phyloP scores from a whole-genome alignment of 2,113 vertebrate species.

The Neotoma lepida region DNA sequence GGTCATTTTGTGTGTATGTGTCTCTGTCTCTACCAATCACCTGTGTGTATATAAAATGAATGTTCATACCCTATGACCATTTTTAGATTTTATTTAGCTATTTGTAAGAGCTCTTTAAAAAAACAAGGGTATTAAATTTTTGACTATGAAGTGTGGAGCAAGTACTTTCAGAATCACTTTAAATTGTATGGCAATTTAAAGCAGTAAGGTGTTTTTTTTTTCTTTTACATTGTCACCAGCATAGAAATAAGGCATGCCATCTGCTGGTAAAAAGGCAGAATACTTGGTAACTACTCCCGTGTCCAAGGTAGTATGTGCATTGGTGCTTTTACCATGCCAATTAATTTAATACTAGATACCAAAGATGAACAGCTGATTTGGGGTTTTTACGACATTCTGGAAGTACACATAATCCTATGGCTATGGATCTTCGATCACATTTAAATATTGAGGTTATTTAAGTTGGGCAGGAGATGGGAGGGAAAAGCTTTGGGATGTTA shows the following conservation, averaged over 20 bases:
- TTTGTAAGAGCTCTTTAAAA: conserved; percentile 58
- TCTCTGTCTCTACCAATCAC: background rate
- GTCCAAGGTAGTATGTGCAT: background rate
- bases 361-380: conserved; percentile 5
- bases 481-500: background rate
- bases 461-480: background rate
- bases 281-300: background rate
- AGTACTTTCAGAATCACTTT: conserved; percentile 28
- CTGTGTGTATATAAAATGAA: background rate
- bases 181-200: conserved; percentile 44
- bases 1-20: background rate
- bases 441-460: background rate
- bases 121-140: conserved; percentile 23
- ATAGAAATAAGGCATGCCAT: conserved; percentile 75
- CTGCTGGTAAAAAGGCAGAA: conserved; percentile 76
- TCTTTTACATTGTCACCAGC: conserved; percentile 17
- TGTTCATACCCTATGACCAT: background rate
- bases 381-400: conserved; percentile 39
- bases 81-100: conserved; percentile 52
- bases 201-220: background rate
- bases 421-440: background rate
- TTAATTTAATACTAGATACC: conserved; percentile 44
- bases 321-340: background rate
- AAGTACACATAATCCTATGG: background rate
- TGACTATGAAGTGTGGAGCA: background rate